phyloP scores from a whole-genome alignment of 2,113 vertebrate species.

The Columbina picui region DNA sequence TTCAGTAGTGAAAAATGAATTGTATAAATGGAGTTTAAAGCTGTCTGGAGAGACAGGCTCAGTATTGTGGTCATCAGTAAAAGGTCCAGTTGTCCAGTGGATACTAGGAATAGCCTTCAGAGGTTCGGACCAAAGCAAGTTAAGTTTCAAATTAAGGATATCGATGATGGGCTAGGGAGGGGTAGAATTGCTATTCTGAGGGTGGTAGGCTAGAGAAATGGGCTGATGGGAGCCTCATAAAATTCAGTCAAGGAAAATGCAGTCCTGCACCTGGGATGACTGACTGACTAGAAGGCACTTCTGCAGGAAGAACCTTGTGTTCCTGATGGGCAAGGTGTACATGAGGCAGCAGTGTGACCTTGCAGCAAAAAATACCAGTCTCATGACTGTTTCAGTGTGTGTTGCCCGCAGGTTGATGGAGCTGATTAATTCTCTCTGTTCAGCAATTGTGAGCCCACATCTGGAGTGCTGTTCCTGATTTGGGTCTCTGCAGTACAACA shows the following conservation, averaged over 20 bases:
- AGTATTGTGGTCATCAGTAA: background rate
- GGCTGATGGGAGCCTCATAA: background rate
- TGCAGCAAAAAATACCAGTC: accelerated
- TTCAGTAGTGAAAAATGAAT: background rate
- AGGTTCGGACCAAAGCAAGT: background rate
- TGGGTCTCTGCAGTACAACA: background rate
- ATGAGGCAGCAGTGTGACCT: background rate
- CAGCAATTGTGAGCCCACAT: background rate
- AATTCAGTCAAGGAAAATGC: background rate
- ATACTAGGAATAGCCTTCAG: background rate
- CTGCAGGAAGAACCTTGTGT: background rate
- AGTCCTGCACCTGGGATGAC: background rate
- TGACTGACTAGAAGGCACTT: background rate
- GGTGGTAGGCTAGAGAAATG: background rate
- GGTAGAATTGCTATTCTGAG: background rate
- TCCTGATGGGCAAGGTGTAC: background rate
- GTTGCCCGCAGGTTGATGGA: background rate
- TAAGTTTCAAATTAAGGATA: background rate
- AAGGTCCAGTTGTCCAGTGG: background rate
- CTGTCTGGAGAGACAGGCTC: background rate
- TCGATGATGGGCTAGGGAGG: background rate
- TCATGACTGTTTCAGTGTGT: background rate
- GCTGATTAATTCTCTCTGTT: background rate
- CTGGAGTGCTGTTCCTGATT: background rate
- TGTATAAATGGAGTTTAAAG: background rate